Base-by-base conservation (phyloP, 2,888 invertebrate genomes). In the Agrilus mali region DNA sequence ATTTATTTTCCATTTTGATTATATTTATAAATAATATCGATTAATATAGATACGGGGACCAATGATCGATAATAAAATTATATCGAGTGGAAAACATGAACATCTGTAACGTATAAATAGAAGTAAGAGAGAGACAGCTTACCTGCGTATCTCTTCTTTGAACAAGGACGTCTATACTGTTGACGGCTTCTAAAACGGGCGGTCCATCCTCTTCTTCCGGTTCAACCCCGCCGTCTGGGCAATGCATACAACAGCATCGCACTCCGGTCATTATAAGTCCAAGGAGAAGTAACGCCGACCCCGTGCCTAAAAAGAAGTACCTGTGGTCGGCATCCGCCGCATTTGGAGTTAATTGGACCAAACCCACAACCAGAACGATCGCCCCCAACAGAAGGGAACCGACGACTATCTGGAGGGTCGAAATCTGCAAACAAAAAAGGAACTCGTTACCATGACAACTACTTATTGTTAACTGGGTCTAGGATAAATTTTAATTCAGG, bases 261-360 rank as follows among this genome's bases (percentile, higher is more conserved):
- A 82, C 68, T 2, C 77, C 73, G 40, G 78, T 79, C 50, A 81
- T 72, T 2, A 79, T 60, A 4, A 81, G 68, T 3, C 83, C 84
- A 8, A 76, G 63, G 2, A 76, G 67, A 32, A 82, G 70, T 12
- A 82, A 71, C 33, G 75, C 72, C 3, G 72, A 75, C 3, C 83
- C 83, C 1, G 77, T 74, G 8, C 78, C 80, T 66, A 83, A 74
- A 52, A 82, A 71, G 52, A 78, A 75, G 61, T 78, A 82, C 43
- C 81, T 77, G 59, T 83, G 82, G 58, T 81, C 81, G 1, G 81
- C 82, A 12, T 82, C 82, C 58, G 83, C 83, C 1, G 84, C 83
- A 12, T 82, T 81, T 1, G 83, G 83, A 10, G 82, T 82, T 53
- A 84, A 68, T 64, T 84, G 84, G 48, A 84, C 83, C 60, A 84